Base-by-base conservation (phyloP, 2,113 vertebrate species). In the Pseudois nayaur region DNA sequence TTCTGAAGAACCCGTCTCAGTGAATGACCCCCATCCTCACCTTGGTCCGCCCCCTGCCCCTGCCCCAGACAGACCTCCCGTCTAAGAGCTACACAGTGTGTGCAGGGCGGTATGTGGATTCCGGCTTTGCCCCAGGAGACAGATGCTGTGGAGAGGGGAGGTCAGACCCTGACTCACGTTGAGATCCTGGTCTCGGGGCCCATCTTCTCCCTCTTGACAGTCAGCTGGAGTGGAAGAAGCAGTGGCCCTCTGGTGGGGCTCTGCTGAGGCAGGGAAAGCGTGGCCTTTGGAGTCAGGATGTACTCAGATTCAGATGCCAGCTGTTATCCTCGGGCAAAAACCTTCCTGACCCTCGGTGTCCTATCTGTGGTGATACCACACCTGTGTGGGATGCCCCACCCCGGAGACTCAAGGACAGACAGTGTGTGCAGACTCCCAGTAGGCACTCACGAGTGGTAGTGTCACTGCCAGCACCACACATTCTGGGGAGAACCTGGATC, bases 401-500 rank as follows among this genome's bases (percentile, higher is more conserved):
- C 40, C 8, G 0, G 9, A 84, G 92, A 11, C 1, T 8, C 29
- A 1, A 64, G 67, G 59, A 8, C 31, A 21, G 54, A 8, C 31
- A 25, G 54, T 10, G 2, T 57, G 14, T 3, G 52, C 64, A 79
- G 87, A 17, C 64, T 60, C 92, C 14, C 17, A 21, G 59, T 29
- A 8, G 62, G 85, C 25, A 54, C 78, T 57, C 78, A 17, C 16
- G 62, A 21, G 55, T 3, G 54, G 67, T 16, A n/a, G 88, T 31
- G 50, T 45, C 36, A 2, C 15, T 71, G 5, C n/a, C 8, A 3
- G 43, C 23, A 23, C 76, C 84, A 21, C 1, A 6, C 19, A 15
- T 91, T 76, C 85, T 79, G 3, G 96, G 95, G 97, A 97, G 94
- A 71, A 54, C 86, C 76, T 78, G 96, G 67, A 90, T 62, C 89